A percentile compares a stretch with the other conserved stretches of the same genome.
Evolutionary conservation across 2,113 vertebrate species (phyloP).

Genomic region (Cheilinus undulatus): DNA sequence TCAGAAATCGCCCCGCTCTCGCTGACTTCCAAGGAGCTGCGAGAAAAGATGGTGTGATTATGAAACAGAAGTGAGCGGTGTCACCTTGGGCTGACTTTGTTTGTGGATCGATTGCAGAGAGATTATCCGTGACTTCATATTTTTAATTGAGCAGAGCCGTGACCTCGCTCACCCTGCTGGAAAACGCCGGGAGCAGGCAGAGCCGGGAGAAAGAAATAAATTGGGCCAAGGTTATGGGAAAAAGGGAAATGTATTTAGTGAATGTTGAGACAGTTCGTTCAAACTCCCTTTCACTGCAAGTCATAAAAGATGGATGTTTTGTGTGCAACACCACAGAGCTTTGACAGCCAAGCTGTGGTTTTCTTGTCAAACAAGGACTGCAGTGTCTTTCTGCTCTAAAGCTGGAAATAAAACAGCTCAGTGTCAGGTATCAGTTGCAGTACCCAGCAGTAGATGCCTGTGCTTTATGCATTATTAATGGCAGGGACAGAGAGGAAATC

Average conservation of each 20-base stretch:
- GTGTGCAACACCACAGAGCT: slow-evolving; percentile 34
- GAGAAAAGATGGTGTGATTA: slow-evolving; percentile 43
- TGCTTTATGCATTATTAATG: slow-evolving; percentile 63
- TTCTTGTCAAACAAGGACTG: slow-evolving; percentile 61
- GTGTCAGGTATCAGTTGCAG: slow-evolving; percentile 33
- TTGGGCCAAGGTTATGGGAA: slow-evolving; percentile 78
- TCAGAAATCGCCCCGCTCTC: slow-evolving; percentile 22
- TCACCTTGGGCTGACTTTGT: slow-evolving; percentile 84
- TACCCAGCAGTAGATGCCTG: slow-evolving; percentile 28
- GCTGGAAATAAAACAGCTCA: slow-evolving; percentile 35
- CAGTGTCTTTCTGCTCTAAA: slow-evolving; percentile 45
- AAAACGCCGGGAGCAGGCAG: slow-evolving; percentile 69
- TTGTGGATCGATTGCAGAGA: slow-evolving; percentile 76
- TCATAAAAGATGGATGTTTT: slow-evolving; percentile 56
- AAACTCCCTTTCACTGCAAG: slow-evolving; percentile 8
- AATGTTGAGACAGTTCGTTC: slow-evolving; percentile 17
- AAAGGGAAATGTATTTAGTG: slow-evolving; percentile 60
- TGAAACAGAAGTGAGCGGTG: slow-evolving; percentile 53
- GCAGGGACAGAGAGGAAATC: slow-evolving; percentile 42
- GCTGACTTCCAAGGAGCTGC: slow-evolving; percentile 27
- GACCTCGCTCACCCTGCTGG: slow-evolving; percentile 57
- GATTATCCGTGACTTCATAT: slow-evolving; percentile 71
- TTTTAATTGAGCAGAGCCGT: slow-evolving; percentile 79
- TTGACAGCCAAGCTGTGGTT: slow-evolving; percentile 49
- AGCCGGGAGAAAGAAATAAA: slow-evolving; percentile 67